A percentile compares a stretch with the other conserved stretches of the same genome.
These are phyloP conservation scores for Trigoniulus corallinus DNA, from an alignment of 1,140 invertebrate genomes.

Conservation along the genomic window DNA sequence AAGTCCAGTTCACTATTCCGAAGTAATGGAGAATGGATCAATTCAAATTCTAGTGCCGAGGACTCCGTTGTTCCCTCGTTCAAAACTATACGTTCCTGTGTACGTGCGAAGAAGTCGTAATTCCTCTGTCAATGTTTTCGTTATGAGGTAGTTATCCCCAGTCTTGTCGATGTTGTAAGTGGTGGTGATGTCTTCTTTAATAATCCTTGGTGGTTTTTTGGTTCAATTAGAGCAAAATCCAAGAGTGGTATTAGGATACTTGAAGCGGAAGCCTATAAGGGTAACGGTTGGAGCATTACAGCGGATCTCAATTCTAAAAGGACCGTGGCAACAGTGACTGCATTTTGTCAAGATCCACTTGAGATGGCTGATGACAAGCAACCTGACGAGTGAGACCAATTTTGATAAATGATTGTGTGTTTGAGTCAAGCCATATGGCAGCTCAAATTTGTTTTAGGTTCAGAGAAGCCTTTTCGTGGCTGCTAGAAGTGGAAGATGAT, in stretches of 20 bases:
- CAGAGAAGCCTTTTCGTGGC: slow-evolving; percentile 75
- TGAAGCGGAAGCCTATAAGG: slow-evolving; percentile 54
- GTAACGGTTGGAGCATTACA: slow-evolving; percentile 61
- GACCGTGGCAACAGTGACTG: slow-evolving; percentile 66
- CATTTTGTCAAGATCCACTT: slow-evolving; percentile 36
- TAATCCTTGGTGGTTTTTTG: not conserved
- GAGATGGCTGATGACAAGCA: slow-evolving; percentile 4
- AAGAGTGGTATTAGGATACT: slow-evolving; percentile 66
- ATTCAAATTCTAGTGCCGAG: slow-evolving; percentile 72
- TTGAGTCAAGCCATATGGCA: not conserved
- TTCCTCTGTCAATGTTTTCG: slow-evolving; percentile 49
- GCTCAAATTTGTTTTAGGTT: slow-evolving; percentile 31
- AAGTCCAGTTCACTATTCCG: slow-evolving; percentile 59
- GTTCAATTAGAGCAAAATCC: slow-evolving; percentile 49
- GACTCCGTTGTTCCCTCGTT: slow-evolving; percentile 65
- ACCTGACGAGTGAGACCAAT: not conserved
- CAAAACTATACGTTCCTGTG: slow-evolving; percentile 68
- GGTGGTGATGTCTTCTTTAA: not conserved
- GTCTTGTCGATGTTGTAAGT: not conserved
- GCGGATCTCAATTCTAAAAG: slow-evolving; percentile 66
- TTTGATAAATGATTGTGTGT: not conserved
- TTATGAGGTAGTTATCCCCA: slow-evolving; percentile 47
- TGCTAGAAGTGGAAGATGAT: slow-evolving; percentile 73
- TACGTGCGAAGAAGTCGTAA: slow-evolving; percentile 45
- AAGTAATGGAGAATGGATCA: slow-evolving; percentile 57